Evolutionary conservation across 2,888 invertebrate genomes (phyloP).

Genomic region (Lepidochrysops patricia): DNA sequence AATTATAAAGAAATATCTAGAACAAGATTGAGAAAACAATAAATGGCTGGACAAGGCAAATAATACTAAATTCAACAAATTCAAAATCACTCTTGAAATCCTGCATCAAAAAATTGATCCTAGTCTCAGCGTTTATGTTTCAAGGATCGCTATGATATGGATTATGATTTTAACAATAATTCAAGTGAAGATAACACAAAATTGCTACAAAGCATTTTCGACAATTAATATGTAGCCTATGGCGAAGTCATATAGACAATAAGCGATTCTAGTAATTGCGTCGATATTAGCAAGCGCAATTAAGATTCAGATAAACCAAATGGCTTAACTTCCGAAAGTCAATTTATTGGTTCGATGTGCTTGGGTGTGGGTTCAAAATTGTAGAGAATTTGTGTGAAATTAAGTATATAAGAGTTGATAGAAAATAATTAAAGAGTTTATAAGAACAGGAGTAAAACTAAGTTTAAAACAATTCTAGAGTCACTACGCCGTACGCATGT

Average conservation of each 20-base stretch:
- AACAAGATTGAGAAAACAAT: too few species aligned
- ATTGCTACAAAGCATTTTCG: conserved; percentile 39
- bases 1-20: too few species aligned
- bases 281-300: conserved; percentile 51
- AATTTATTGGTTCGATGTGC: conserved; percentile 6
- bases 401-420: neutral
- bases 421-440: too few species aligned
- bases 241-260: conserved; percentile 46
- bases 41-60: too few species aligned
- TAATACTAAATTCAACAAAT: too few species aligned
- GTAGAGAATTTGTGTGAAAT: neutral
- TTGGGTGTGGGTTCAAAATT: neutral
- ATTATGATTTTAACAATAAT: neutral
- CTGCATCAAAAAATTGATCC: neutral
- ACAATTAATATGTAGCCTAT: conserved; percentile 56
- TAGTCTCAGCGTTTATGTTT: neutral
- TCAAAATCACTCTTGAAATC: neutral
- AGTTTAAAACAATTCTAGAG: too few species aligned
- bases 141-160: neutral
- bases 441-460: too few species aligned
- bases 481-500: too few species aligned
- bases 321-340: conserved; percentile 36
- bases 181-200: neutral
- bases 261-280: conserved; percentile 54
- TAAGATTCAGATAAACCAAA: conserved; percentile 61